These are phyloP conservation scores for Ceratosolen fusciceps DNA, from an alignment of 1,140 invertebrate genomes.

Conservation along the genomic window DNA sequence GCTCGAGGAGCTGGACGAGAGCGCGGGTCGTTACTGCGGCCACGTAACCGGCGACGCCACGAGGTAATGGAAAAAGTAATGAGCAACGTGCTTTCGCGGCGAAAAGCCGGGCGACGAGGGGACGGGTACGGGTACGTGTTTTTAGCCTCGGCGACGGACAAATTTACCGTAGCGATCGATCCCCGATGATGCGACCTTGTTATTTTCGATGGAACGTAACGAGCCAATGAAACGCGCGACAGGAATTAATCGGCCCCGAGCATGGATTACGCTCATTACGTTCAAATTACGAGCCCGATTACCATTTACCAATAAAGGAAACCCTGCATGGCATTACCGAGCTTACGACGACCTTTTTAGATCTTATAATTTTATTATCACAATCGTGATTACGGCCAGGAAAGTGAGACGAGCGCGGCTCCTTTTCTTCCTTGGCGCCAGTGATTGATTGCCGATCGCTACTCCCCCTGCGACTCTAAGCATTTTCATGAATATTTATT, in stretches of 20 bases:
- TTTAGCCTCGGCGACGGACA: not conserved
- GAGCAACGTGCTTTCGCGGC: constrained; percentile 1
- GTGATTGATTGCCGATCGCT: no score
- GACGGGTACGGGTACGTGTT: not conserved
- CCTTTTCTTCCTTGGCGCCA: no score
- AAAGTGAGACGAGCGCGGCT: no score
- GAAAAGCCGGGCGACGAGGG: not conserved
- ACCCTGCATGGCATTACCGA: no score
- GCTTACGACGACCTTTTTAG: no score
- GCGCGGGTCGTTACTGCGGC: constrained; percentile 63
- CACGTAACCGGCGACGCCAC: constrained; percentile 62
- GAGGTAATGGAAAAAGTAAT: constrained; percentile 56
- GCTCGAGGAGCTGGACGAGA: constrained; percentile 56
- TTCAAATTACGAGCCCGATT: no score
- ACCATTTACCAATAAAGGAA: no score
- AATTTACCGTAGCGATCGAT: constrained; percentile 17
- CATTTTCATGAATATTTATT: no score
- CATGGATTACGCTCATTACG: no score
- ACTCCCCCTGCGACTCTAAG: no score
- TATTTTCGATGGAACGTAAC: not conserved
- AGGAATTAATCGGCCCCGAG: constrained; percentile 4
- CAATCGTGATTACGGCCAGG: no score
- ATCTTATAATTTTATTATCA: no score
- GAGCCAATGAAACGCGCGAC: not conserved
- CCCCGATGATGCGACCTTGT: not conserved